Conservation (phyloP, 2,113 vertebrate genomes). For the Ictidomys tridecemlineatus region DNA sequence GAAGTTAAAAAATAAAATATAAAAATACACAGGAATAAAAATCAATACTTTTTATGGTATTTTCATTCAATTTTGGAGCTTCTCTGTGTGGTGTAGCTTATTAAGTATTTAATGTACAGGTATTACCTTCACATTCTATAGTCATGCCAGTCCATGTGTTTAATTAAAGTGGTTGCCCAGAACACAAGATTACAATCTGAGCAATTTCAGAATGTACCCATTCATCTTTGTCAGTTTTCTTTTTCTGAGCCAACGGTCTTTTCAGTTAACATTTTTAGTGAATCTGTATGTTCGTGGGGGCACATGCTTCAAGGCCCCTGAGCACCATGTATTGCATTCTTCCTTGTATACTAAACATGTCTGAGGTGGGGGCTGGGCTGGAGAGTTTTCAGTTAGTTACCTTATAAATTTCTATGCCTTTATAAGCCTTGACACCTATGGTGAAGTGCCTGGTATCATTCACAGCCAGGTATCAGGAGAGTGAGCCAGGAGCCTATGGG, state of each 20-base stretch:
- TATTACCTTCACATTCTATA: no score
- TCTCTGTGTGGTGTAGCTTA: background rate
- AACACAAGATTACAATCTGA: background rate
- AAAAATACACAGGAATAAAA: background rate
- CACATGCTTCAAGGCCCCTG: background rate
- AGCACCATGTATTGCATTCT: background rate
- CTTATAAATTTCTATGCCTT: background rate
- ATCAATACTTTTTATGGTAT: background rate
- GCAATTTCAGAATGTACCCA: no score
- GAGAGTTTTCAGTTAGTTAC: background rate
- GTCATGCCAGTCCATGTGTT: background rate
- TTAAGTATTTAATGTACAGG: no score
- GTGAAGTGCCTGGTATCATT: background rate
- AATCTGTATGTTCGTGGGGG: background rate
- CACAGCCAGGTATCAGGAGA: background rate
- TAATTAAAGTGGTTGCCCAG: background rate
- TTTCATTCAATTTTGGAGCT: background rate
- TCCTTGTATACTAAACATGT: background rate
- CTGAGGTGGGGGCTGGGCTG: background rate
- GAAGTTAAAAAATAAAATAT: background rate
- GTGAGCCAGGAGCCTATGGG: background rate
- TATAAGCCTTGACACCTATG: background rate
- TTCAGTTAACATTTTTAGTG: background rate
- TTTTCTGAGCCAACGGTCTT: background rate
- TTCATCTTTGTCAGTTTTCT: background rate